Conservation (phyloP, 2,113 vertebrate species). For the Siniperca chuatsi region DNA sequence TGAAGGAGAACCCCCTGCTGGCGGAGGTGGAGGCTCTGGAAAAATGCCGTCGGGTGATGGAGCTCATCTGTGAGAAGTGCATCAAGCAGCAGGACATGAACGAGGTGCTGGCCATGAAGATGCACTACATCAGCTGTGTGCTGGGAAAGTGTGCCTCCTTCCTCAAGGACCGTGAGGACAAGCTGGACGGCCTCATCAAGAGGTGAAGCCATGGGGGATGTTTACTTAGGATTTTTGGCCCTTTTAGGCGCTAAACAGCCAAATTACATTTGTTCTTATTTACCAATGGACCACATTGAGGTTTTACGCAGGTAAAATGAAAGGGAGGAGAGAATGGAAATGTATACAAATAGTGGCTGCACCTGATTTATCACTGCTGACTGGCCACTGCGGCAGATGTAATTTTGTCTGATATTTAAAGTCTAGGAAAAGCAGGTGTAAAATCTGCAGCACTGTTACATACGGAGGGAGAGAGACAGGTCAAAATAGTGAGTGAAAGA, state of each 20-base stretch:
- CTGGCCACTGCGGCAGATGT: too few species aligned
- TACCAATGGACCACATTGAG: background rate
- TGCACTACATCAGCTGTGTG: conserved; percentile 97
- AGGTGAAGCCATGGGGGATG: conserved; percentile 80
- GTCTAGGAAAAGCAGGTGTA: too few species aligned
- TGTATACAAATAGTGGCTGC: background rate
- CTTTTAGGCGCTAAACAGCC: background rate
- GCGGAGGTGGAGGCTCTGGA: conserved; percentile 89
- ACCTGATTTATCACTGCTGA: background rate
- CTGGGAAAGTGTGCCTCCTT: conserved; percentile 92
- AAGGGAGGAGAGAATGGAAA: background rate
- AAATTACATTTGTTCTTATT: background rate
- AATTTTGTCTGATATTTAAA: too few species aligned
- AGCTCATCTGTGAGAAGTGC: conserved; percentile 96
- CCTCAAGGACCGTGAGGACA: conserved; percentile 91
- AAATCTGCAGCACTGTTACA: too few species aligned
- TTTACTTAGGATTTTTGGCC: background rate
- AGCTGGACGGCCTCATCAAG: conserved; percentile 91
- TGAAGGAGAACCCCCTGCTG: conserved; percentile 94
- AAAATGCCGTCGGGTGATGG: conserved; percentile 93
- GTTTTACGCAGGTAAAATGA: background rate
- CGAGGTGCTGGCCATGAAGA: conserved; percentile 98
- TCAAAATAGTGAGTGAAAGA: too few species aligned
- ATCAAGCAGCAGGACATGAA: conserved; percentile 99
- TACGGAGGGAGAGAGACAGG: too few species aligned